These are phyloP conservation scores for Bambusicola thoracicus DNA, from an alignment of 2,113 vertebrate species.

Conservation along the genomic window DNA sequence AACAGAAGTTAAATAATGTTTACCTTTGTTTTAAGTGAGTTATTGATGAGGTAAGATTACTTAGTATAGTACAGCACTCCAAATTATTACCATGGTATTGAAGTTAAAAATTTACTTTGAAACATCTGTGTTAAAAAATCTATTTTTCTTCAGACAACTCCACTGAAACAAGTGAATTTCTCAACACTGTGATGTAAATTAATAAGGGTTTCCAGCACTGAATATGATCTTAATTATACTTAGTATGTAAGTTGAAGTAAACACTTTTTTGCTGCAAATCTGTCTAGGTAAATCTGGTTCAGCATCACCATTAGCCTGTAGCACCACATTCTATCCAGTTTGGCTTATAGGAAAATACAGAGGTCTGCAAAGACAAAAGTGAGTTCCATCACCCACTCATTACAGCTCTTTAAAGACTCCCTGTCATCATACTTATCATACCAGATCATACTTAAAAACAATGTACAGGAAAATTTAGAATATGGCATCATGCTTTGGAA, in stretches of 20 bases:
- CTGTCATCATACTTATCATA: neutral
- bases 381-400: neutral
- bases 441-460: neutral
- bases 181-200: slow-evolving; percentile 11
- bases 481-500: neutral
- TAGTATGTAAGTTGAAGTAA: neutral
- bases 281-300: slow-evolving; percentile 11
- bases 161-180: slow-evolving; percentile 3
- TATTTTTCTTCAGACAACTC: slow-evolving; percentile 16
- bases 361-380: neutral
- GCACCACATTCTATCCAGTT: neutral
- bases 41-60: neutral
- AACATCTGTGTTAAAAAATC: neutral
- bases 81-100: neutral
- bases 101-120: neutral
- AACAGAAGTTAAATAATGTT: neutral
- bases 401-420: neutral
- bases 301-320: slow-evolving; percentile 50
- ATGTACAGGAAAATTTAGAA: neutral
- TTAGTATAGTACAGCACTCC: neutral
- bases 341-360: neutral
- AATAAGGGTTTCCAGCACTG: slow-evolving; percentile 4
- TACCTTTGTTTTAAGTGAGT: neutral
- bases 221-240: slow-evolving; percentile 8
- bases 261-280: neutral